Evolutionary conservation across 2,888 invertebrate species (phyloP), one percentile per base, ranked within the genome.

Genomic region (Meandrusa payeni): DNA sequence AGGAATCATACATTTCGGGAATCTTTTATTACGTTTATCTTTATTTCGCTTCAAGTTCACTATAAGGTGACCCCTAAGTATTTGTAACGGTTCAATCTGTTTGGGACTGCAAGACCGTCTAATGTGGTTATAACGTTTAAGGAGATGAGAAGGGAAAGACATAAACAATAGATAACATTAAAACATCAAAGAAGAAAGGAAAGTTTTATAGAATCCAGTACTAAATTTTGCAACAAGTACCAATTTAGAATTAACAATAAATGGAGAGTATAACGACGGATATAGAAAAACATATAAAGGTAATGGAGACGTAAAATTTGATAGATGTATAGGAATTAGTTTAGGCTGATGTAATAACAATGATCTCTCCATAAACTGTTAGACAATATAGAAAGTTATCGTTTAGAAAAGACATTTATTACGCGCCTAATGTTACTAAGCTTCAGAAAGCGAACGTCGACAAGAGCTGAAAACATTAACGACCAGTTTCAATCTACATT

Each of bases 361-460:
- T 31, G 27, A 33, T 6, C 33, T 64, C 72, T 64, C 64, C 69
- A 74, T 65, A 63, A 64, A 74, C 69, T 76, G 72, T 73, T 63
- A 69, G 62, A 75, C 52, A 64, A 55, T 64, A 63, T 69, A 59
- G 62, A 73, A 72, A 65, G 63, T 64, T 69, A 73, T 69, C 65
- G 63, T 72, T 61, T 61, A 77, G 75, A 85, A 85, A 79, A 79
- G 78, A 87, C 87, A 87, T 86, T 77, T 79, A 87, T 87, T 87
- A 87, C 85, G 78, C 81, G 87, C 86, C 87, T 86, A 87, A 72
- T 71, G 75, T 71, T 86, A 87, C 83, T 79, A 86, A 87, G 86
- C 85, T 63, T 76, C 77, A 73, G 79, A 73, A 86, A 87, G 85
- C 86, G 60, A 61, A 83, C 82, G 81, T 82, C 73, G 79, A 82